Percentiles rank a stretch among this genome's conserved stretches.
Evolutionary conservation across 2,888 invertebrate genomes (phyloP).

Genomic region (Andrena trimmerana): DNA sequence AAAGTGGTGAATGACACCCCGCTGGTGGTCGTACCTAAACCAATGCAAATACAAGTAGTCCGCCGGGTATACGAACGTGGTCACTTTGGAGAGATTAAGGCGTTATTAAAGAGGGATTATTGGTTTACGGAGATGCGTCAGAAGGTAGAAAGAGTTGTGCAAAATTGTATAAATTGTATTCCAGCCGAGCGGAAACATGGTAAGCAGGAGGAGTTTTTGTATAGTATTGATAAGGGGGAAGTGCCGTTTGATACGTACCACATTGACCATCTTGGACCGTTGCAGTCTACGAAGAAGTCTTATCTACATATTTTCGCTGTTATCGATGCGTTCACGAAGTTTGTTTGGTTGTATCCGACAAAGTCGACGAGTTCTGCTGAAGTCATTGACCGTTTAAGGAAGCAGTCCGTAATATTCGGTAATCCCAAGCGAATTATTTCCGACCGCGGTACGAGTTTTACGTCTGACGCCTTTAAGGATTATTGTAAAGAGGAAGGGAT

Average conservation of each 20-base stretch:
- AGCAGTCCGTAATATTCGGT: background rate
- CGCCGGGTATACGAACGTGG: background rate
- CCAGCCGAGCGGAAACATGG: conserved; percentile 4
- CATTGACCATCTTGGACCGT: conserved; percentile 8
- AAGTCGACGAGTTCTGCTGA: background rate
- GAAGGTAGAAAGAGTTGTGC: conserved; percentile 1
- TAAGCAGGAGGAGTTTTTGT: background rate
- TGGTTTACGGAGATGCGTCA: background rate
- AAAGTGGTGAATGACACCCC: background rate
- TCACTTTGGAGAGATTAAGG: conserved; percentile 1
- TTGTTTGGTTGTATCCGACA: conserved; percentile 18
- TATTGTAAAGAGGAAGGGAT: background rate
- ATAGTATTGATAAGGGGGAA: background rate
- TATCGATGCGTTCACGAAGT: conserved; percentile 13
- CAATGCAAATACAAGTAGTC: conserved; percentile 8
- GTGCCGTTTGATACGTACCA: background rate
- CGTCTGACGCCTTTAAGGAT: background rate
- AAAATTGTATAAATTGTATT: conserved; percentile 1
- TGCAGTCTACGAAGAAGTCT: conserved; percentile 6
- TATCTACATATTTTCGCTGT: conserved; percentile 2
- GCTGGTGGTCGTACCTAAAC: background rate
- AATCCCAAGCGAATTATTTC: background rate
- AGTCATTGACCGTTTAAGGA: background rate
- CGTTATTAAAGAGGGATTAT: background rate
- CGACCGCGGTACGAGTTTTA: background rate